Evolutionary conservation across 2,113 vertebrate species (phyloP).

Genomic region (Marmota flaviventris): DNA sequence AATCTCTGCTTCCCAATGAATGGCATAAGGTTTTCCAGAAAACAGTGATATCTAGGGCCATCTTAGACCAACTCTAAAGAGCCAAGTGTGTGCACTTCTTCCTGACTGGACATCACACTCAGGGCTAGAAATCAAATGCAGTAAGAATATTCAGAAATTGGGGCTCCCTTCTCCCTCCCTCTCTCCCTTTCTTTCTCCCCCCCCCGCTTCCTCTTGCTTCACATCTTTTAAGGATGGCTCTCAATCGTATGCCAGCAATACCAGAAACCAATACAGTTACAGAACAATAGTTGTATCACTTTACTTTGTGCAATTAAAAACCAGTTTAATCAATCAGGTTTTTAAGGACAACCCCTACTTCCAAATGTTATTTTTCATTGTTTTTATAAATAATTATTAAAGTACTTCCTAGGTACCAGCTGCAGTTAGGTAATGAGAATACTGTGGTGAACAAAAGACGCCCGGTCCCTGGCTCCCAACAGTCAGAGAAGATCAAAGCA

Average conservation of each 20-base stretch:
- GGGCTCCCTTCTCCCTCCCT: background rate
- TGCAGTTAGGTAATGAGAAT: background rate
- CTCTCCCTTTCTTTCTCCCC: too few species aligned
- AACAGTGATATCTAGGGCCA: background rate
- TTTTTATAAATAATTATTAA: background rate
- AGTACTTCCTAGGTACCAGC: background rate
- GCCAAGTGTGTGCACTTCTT: background rate
- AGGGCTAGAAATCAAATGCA: background rate
- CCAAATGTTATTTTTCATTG: background rate
- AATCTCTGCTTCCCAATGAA: background rate
- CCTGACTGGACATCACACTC: background rate
- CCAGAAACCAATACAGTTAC: background rate
- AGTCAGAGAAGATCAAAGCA: background rate
- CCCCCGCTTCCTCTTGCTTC: too few species aligned
- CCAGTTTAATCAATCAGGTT: background rate
- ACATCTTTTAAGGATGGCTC: background rate
- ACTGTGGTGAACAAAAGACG: background rate
- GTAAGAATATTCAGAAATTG: background rate
- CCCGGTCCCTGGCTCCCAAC: background rate
- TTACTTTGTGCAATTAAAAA: background rate
- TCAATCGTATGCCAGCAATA: background rate
- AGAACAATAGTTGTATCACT: background rate
- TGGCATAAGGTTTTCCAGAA: background rate
- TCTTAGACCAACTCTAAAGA: background rate
- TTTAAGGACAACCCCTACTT: background rate